phyloP scores from a whole-genome alignment of 2,888 invertebrate genomes.

The Candidula unifasciata region DNA sequence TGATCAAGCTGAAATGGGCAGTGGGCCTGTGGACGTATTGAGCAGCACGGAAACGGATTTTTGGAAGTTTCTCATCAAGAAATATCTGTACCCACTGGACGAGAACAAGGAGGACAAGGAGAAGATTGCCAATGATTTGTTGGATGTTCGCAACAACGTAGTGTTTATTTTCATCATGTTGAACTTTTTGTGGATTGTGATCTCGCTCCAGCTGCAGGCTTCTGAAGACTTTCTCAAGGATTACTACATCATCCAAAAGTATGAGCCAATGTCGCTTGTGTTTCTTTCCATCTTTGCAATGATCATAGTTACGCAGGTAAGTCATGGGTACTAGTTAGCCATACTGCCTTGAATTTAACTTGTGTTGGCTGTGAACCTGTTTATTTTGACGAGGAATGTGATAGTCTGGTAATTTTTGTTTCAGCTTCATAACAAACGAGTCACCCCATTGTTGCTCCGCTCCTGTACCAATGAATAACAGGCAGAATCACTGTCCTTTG shows the following conservation, averaged over 20 bases:
- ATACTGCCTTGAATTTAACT: background rate
- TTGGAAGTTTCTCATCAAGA: constrained; percentile 95
- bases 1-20: constrained; percentile 90
- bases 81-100: constrained; percentile 95
- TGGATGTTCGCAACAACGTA: constrained; percentile 68
- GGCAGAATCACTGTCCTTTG: too few species aligned
- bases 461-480: too few species aligned
- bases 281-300: constrained; percentile 70
- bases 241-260: constrained; percentile 70
- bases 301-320: constrained; percentile 61
- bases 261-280: constrained; percentile 70
- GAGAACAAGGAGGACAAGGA: constrained; percentile 86
- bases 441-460: too few species aligned
- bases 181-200: constrained; percentile 98
- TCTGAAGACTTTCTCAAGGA: constrained; percentile 84
- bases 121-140: constrained; percentile 57
- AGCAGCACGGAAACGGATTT: constrained; percentile 89
- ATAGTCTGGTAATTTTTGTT: too few species aligned
- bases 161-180: constrained; percentile 85
- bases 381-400: too few species aligned
- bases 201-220: constrained; percentile 98
- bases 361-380: background rate
- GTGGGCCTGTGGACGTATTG: constrained; percentile 93
- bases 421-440: too few species aligned
- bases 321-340: background rate